Percentiles rank a stretch among this genome's conserved stretches.
These are phyloP conservation scores for Pipistrellus kuhlii DNA, from an alignment of 2,797 vertebrate species.

Conservation along the genomic window DNA sequence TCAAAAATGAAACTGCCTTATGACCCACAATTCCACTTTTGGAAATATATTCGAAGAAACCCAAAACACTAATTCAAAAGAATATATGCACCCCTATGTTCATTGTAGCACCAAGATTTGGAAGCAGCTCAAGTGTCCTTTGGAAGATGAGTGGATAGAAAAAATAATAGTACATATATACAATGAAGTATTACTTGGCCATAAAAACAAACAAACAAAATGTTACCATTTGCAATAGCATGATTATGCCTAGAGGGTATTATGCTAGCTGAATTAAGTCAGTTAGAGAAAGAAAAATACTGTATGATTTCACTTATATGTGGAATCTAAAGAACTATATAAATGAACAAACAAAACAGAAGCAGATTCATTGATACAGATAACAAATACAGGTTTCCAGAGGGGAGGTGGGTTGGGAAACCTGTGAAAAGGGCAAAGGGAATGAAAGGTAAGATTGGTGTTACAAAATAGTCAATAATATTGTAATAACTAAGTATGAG, in stretches of 20 bases:
- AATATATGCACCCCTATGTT: background rate
- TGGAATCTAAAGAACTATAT: background rate
- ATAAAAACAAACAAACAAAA: background rate
- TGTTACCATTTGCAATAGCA: background rate
- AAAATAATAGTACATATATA: background rate
- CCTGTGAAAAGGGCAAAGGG: background rate
- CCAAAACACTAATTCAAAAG: background rate
- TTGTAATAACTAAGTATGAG: too few relatives aligned
- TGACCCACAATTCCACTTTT: background rate
- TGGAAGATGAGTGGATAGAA: background rate
- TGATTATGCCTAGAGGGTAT: background rate
- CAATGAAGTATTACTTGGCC: background rate
- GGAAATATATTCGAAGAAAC: background rate
- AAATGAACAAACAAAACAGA: background rate
- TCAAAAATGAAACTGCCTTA: background rate
- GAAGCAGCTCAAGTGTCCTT: background rate
- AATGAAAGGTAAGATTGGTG: background rate
- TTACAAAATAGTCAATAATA: background rate
- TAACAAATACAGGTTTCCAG: background rate
- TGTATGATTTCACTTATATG: background rate
- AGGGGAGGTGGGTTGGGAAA: too few relatives aligned
- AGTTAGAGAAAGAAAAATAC: background rate
- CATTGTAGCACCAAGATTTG: background rate
- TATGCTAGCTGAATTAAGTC: background rate
- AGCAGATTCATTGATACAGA: background rate